phyloP scores from a whole-genome alignment of 2,888 invertebrate species.

The Hypomecis punctinalis region DNA sequence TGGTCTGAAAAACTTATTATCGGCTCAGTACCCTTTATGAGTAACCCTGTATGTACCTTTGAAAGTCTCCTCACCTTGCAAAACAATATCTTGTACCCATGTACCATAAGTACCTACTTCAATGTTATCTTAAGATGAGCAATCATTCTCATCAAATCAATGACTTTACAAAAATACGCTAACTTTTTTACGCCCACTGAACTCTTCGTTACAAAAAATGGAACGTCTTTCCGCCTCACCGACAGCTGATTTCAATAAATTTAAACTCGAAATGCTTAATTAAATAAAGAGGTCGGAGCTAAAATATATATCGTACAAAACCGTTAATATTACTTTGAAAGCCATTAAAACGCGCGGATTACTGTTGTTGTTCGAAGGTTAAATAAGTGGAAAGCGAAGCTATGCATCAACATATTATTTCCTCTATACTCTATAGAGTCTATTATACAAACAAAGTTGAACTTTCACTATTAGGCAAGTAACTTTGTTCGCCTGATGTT shows the following conservation, averaged over 20 bases:
- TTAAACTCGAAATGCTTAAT: constrained; percentile 28
- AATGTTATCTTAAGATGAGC: too few relatives aligned
- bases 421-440: not conserved
- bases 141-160: too few relatives aligned
- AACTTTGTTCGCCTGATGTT: not conserved
- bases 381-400: constrained; percentile 25
- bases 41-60: too few relatives aligned
- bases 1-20: too few relatives aligned
- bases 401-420: constrained; percentile 25
- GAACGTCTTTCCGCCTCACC: constrained; percentile 14
- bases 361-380: constrained; percentile 33
- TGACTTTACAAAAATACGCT: too few relatives aligned
- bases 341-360: constrained; percentile 34
- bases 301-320: constrained; percentile 32
- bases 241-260: constrained; percentile 25
- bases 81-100: too few relatives aligned
- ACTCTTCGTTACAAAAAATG: not conserved
- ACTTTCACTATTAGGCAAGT: not conserved
- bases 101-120: too few relatives aligned
- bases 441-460: not conserved
- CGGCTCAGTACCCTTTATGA: too few relatives aligned
- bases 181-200: too few relatives aligned
- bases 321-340: constrained; percentile 40
- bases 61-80: too few relatives aligned
- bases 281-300: constrained; percentile 25